A percentile compares a stretch with the other conserved stretches of the same genome.
These are phyloP conservation scores for Grammomys dolichurus DNA, from an alignment of 2,113 vertebrate species.

Conservation along the genomic window DNA sequence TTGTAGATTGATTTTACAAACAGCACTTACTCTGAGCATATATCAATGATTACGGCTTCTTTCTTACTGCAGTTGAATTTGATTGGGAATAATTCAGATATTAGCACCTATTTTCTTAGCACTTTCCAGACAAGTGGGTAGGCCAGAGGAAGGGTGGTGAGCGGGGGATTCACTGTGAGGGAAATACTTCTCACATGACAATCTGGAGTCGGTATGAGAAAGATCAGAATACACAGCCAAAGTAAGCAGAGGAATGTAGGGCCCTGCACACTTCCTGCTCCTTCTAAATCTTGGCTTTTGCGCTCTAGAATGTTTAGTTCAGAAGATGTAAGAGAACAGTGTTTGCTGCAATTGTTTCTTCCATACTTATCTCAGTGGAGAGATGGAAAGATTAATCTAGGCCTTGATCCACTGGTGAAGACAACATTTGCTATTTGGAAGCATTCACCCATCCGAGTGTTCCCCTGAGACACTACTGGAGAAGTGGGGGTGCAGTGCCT, in stretches of 20 bases:
- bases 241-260: slow-evolving; percentile 40
- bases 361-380: slow-evolving; percentile 59
- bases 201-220: not conserved
- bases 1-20: not conserved
- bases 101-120: not conserved
- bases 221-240: not conserved
- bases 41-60: not conserved
- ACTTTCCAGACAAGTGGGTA: not conserved
- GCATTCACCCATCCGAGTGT: not conserved
- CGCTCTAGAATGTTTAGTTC: slow-evolving; percentile 52
- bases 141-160: not conserved
- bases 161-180: not conserved
- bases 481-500: not conserved
- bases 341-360: slow-evolving; percentile 56
- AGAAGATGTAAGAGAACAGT: slow-evolving; percentile 38
- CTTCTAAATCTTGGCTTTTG: slow-evolving; percentile 52
- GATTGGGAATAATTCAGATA: not conserved
- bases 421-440: not conserved
- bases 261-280: slow-evolving; percentile 32
- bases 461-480: fast-evolving
- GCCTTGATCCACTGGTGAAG: not conserved
- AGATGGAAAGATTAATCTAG: slow-evolving; percentile 39
- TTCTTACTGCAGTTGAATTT: slow-evolving; percentile 21
- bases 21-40: not conserved
- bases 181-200: not conserved